Base-by-base conservation (phyloP, 1,140 invertebrate species). In the Delia radicum region DNA sequence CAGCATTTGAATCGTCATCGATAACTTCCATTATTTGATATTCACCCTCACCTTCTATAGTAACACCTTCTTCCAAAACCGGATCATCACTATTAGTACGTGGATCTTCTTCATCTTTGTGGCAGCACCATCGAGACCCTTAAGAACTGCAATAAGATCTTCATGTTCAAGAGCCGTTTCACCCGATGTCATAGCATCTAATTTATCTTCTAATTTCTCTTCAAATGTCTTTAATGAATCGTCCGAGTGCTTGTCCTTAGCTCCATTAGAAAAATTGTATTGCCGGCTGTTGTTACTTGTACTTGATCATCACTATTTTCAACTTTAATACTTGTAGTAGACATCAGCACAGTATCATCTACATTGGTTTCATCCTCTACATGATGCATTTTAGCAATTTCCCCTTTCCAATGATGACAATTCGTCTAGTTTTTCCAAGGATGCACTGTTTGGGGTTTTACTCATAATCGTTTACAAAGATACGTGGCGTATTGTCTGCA, bases 1-100 rank as follows among this genome's bases (percentile, higher is more conserved):
- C 69, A 24, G 21, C 12, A n/a, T 81, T 81, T 1, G 74, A 78
- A 61, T 85, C 83, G 28, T 82, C 81, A 37, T 79, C 73, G 12
- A 74, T 46, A 0, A 85, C 81, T 73, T 85, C 84, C 78, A 85
- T 82, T n/a, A 85, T 85, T 77, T 83, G 80, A 42, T 81, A 85
- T 74, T 85, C 81, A 0, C 83, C 82, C 61, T 85, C 84, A 8
- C 84, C 83, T 67, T 85, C 84, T 33, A 82, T 84, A 2, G 82
- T 85, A 0, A 86, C 82, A 15, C 80, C 81, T 2, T 79, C 78
- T 73, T 27, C 37, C 26, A 80, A 67, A 15, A 81, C 79, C 18
- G 80, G 27, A 27, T 79, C 77, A 3, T 28, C 15, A 1, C 27
- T n/a, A 29, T 78, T 72, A 13, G 79, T 78, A 26, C 76, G 72